A percentile compares a stretch with the other conserved stretches of the same genome.
These are phyloP conservation scores for Troides helena DNA, from an alignment of 2,888 invertebrate genomes.

Conservation along the genomic window DNA sequence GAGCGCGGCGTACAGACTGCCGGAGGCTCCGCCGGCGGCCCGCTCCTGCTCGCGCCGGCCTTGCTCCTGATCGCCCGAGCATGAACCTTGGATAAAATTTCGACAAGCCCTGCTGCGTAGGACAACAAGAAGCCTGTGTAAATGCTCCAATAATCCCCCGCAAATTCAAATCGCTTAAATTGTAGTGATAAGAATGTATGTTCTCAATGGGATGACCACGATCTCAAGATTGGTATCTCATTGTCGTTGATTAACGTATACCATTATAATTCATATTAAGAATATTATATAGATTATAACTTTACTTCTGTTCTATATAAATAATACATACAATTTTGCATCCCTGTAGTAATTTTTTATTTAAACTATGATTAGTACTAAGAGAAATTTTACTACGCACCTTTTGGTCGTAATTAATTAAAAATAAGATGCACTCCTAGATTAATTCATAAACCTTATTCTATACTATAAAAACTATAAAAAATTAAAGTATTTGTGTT, in stretches of 20 bases:
- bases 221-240: not conserved
- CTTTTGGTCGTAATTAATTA: too few species aligned
- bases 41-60: conserved; percentile 45
- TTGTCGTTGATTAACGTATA: not conserved
- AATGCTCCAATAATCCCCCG: conserved; percentile 29
- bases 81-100: conserved; percentile 62
- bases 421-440: too few species aligned
- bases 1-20: conserved; percentile 57
- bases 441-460: too few species aligned
- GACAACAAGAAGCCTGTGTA: conserved; percentile 40
- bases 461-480: too few species aligned
- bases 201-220: not conserved
- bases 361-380: too few species aligned
- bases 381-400: too few species aligned
- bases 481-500: too few species aligned
- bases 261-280: not conserved
- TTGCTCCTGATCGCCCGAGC: conserved; percentile 58
- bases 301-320: too few species aligned
- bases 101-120: conserved; percentile 45
- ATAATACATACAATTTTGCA: not conserved
- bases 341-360: not conserved
- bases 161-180: conserved; percentile 30
- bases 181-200: not conserved
- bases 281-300: too few species aligned
- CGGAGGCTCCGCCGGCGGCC: conserved; percentile 32